Percentiles rank a stretch among this genome's conserved stretches.
phyloP scores from a whole-genome alignment of 2,113 vertebrate genomes.

The Noctilio leporinus region DNA sequence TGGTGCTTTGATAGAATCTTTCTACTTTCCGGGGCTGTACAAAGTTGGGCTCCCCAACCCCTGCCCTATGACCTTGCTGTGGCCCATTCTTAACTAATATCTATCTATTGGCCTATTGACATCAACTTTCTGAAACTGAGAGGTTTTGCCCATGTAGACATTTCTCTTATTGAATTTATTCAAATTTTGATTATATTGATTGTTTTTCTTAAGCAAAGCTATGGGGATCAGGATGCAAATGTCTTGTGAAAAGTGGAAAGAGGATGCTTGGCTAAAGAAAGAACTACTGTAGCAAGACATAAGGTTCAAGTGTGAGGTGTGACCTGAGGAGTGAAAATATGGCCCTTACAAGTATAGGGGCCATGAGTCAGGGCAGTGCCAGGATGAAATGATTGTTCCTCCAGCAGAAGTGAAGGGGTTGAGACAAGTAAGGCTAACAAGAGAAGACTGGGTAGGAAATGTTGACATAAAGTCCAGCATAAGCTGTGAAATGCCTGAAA shows the following conservation, averaged over 20 bases:
- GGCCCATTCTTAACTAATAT: background rate
- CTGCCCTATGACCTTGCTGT: background rate
- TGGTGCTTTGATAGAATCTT: background rate
- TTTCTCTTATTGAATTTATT: background rate
- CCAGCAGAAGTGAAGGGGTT: background rate
- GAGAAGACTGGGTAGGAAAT: too few relatives aligned
- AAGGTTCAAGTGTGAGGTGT: background rate
- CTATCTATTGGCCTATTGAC: accelerated
- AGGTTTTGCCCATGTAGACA: background rate
- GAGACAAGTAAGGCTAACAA: background rate
- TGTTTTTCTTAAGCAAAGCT: background rate
- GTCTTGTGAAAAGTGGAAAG: background rate
- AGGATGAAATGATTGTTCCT: accelerated
- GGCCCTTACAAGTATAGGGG: background rate
- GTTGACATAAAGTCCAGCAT: accelerated
- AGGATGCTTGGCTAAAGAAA: too few relatives aligned
- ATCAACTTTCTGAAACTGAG: background rate
- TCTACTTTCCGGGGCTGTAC: background rate
- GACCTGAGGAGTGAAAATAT: background rate
- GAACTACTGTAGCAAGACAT: background rate
- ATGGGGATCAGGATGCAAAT: background rate
- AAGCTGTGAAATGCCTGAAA: background rate
- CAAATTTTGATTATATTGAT: background rate
- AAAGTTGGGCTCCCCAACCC: background rate
- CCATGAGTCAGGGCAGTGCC: background rate